phyloP scores from a whole-genome alignment of 2,888 invertebrate species.

The Drosophila emarginata region DNA sequence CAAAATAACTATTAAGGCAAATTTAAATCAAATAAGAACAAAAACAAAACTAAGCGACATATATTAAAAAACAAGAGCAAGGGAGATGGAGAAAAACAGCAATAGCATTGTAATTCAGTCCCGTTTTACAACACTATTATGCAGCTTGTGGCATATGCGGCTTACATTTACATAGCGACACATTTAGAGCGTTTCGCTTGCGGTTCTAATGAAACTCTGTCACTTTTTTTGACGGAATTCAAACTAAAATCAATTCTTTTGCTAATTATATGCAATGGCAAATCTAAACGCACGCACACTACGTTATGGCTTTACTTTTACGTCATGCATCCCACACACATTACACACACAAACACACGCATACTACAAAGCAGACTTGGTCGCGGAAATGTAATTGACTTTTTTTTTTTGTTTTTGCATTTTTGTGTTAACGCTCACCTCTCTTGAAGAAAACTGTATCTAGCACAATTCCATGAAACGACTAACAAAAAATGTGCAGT shows the following conservation, averaged over 20 bases:
- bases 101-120: constrained; percentile 17
- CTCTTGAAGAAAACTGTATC: constrained; percentile 43
- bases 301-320: constrained; percentile 49
- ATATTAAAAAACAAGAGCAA: constrained; percentile 4
- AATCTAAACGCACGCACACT: constrained; percentile 25
- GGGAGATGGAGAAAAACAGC: not conserved
- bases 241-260: constrained; percentile 65
- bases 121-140: constrained; percentile 64
- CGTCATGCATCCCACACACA: constrained; percentile 63
- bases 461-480: constrained; percentile 68
- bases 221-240: not conserved
- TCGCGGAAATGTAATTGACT: constrained; percentile 69
- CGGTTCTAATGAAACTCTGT: constrained; percentile 26
- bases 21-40: constrained; percentile 11
- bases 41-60: constrained; percentile 18
- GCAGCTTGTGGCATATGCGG: constrained; percentile 48
- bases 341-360: constrained; percentile 29
- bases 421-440: constrained; percentile 58
- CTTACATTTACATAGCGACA: constrained; percentile 63
- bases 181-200: constrained; percentile 15
- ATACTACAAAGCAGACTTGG: constrained; percentile 46
- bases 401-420: constrained; percentile 54
- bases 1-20: constrained; percentile 38
- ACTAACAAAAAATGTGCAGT: constrained; percentile 17
- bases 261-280: constrained; percentile 54